phyloP scores from a whole-genome alignment of 2,888 invertebrate genomes.

The Anthophora plumipes region DNA sequence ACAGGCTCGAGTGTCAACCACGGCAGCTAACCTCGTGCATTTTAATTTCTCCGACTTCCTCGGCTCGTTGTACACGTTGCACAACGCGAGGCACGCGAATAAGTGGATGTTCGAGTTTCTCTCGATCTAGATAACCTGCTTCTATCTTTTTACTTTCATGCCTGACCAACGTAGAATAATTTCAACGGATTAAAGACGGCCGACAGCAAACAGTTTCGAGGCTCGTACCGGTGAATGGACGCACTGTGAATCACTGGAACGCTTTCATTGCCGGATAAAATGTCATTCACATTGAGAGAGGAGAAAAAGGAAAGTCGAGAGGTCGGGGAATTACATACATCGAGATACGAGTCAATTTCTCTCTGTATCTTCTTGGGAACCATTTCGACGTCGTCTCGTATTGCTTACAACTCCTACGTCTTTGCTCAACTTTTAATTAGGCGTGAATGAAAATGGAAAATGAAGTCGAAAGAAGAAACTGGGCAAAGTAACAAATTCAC shows the following conservation, averaged over 20 bases:
- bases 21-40: conserved; percentile 20
- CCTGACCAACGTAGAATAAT: neutral
- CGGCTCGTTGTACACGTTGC: conserved; percentile 18
- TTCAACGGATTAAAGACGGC: conserved; percentile 6
- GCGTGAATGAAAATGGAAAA: neutral
- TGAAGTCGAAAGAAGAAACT: too few relatives aligned
- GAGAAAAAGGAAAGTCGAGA: conserved; percentile 29
- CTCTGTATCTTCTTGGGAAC: too few relatives aligned
- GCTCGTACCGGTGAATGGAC: conserved; percentile 3
- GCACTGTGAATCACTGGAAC: conserved; percentile 28
- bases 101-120: conserved; percentile 21
- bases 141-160: conserved; percentile 33
- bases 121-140: conserved; percentile 18
- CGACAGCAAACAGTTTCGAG: conserved; percentile 6
- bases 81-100: neutral
- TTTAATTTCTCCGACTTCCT: conserved; percentile 48
- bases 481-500: neutral
- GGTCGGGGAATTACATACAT: neutral
- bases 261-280: neutral
- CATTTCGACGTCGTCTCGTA: too few relatives aligned
- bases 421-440: neutral
- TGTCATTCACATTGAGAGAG: conserved; percentile 4
- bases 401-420: neutral
- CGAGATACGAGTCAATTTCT: too few relatives aligned
- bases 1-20: conserved; percentile 22